Evolutionary conservation across 2,113 vertebrate genomes (phyloP).

Genomic region (Montifringilla adamsi): DNA sequence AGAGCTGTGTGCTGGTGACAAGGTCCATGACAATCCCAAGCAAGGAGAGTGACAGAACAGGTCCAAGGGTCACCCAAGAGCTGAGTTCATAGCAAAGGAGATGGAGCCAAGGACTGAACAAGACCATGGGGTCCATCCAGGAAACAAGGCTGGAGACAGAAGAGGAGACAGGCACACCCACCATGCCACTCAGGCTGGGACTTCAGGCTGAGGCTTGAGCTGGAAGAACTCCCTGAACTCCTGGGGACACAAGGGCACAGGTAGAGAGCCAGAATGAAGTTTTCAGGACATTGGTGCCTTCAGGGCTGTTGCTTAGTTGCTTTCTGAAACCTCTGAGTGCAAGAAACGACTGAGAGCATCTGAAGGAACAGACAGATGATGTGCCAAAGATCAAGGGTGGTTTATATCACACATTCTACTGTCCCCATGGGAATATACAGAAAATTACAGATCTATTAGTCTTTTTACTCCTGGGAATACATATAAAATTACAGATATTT

Average conservation of each 20-base stretch:
- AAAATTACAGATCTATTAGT: background rate
- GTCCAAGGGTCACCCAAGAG: rapidly evolving
- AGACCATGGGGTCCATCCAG: background rate
- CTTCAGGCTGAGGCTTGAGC: background rate
- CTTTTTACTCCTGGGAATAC: background rate
- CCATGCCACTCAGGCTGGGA: background rate
- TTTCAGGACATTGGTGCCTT: background rate
- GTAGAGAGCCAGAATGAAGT: background rate
- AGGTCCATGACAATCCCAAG: background rate
- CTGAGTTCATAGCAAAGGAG: background rate
- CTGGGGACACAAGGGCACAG: background rate
- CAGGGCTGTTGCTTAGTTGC: background rate
- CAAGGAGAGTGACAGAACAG: background rate
- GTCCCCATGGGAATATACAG: background rate
- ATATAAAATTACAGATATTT: background rate
- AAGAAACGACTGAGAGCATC: background rate
- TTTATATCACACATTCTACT: background rate
- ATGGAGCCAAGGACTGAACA: background rate
- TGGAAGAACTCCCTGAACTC: background rate
- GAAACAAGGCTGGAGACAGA: background rate
- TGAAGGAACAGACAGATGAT: background rate
- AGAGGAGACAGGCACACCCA: background rate
- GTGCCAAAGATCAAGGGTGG: background rate
- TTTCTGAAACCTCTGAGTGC: background rate
- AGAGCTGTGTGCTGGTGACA: background rate